phyloP scores from a whole-genome alignment of 2,888 invertebrate genomes.

The Drosophila paranaensis region DNA sequence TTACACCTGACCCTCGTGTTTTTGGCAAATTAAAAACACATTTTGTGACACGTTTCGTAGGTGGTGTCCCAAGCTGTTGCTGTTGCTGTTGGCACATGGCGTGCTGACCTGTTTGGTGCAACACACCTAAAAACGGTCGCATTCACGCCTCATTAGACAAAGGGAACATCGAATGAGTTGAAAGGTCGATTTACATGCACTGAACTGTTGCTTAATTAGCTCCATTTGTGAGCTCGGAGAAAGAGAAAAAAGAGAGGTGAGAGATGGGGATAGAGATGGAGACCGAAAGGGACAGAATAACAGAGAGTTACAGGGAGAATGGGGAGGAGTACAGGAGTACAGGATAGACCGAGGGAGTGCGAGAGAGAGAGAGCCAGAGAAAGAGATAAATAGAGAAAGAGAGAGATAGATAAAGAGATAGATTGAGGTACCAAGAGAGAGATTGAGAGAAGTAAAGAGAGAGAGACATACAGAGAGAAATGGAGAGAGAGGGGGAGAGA shows the following conservation, averaged over 20 bases:
- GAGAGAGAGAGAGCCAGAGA: too few relatives aligned
- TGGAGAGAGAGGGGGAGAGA: too few relatives aligned
- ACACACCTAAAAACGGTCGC: conserved; percentile 36
- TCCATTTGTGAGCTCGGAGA: neutral
- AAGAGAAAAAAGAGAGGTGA: too few relatives aligned
- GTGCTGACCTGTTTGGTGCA: conserved; percentile 28
- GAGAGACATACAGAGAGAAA: too few relatives aligned
- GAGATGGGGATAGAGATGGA: neutral
- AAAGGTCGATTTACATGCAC: conserved; percentile 33
- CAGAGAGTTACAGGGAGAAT: neutral
- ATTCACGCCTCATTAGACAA: conserved; percentile 69
- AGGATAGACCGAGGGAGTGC: neutral
- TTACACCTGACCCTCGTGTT: conserved; percentile 60
- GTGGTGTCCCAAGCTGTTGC: conserved; percentile 31
- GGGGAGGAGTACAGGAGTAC: neutral
- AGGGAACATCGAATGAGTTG: conserved; percentile 25
- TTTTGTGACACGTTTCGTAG: conserved; percentile 59
- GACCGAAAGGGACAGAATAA: neutral
- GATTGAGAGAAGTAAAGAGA: too few relatives aligned
- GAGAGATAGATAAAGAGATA: neutral
- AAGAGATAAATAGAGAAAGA: too few relatives aligned
- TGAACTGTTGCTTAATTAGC: conserved; percentile 33
- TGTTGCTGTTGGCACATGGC: conserved; percentile 59
- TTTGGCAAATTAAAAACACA: conserved; percentile 73
- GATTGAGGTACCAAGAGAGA: too few relatives aligned